Conservation (phyloP, 2,888 invertebrate genomes). For the Callyntrura sp. region DNA sequence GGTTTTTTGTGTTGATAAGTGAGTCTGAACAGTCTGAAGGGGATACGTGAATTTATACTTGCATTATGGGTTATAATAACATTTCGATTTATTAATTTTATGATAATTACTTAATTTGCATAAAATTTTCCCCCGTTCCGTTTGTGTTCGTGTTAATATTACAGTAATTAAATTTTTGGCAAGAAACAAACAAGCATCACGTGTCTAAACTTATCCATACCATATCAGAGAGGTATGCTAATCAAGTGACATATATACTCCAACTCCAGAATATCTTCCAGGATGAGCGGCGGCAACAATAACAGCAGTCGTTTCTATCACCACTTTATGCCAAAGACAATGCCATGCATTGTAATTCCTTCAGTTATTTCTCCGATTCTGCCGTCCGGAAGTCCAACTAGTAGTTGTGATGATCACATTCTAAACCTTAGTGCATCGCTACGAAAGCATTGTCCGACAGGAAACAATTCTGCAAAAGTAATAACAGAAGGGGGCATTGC, state of each 20-base stretch:
- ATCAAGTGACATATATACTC: not conserved
- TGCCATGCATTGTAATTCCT: constrained; percentile 81
- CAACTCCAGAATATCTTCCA: not conserved
- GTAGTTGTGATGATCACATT: constrained; percentile 54
- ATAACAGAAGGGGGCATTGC: not conserved
- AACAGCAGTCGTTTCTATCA: constrained; percentile 59
- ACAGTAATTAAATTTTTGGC: no score
- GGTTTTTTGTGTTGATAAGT: no score
- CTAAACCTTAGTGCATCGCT: constrained; percentile 63
- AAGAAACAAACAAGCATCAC: no score
- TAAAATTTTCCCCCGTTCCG: no score
- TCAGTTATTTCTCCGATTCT: constrained; percentile 49
- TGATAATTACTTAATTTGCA: no score
- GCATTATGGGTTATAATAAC: no score
- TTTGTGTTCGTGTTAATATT: no score
- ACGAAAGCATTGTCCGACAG: constrained; percentile 52
- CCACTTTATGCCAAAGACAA: constrained; percentile 78
- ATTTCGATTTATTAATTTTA: no score
- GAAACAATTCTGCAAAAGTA: not conserved
- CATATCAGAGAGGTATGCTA: no score
- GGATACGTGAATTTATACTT: no score
- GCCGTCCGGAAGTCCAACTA: constrained; percentile 25
- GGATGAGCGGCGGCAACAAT: constrained; percentile 54
- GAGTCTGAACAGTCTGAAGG: no score
- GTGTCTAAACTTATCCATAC: no score